These are phyloP conservation scores for Phoxinus dragarum DNA, from an alignment of 2,797 vertebrate species.

Conservation along the genomic window DNA sequence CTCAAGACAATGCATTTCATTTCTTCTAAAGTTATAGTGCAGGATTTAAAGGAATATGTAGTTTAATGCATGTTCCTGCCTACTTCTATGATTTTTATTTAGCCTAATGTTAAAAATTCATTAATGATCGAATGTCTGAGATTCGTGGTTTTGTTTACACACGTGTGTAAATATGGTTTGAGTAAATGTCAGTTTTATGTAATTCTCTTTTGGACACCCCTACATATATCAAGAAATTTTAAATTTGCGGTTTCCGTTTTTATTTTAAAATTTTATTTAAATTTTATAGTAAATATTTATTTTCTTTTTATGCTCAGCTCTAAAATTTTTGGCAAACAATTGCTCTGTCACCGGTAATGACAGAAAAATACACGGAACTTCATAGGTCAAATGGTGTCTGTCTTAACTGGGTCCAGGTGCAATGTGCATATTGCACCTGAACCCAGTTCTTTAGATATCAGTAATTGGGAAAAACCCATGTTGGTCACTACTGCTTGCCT, in stretches of 20 bases:
- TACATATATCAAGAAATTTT: neutral
- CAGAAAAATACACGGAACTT: neutral
- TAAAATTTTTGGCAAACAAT: neutral
- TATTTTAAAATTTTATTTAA: too few relatives aligned
- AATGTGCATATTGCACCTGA: neutral
- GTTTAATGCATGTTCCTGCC: neutral
- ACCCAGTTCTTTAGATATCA: neutral
- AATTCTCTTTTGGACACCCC: neutral
- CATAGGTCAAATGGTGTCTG: neutral
- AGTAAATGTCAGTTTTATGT: neutral
- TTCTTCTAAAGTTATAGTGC: neutral
- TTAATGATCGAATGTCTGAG: neutral
- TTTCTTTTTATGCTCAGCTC: neutral
- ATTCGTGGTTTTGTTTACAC: neutral
- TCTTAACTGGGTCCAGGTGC: neutral
- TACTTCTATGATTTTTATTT: neutral
- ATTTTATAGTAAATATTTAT: neutral
- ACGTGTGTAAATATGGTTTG: neutral
- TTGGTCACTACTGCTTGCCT: neutral
- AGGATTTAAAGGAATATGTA: slow-evolving; percentile 46
- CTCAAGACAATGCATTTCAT: neutral
- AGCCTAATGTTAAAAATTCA: too few relatives aligned
- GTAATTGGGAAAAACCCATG: neutral
- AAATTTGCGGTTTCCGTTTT: too few relatives aligned
- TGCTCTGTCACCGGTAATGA: neutral